Conservation (phyloP, 1,140 invertebrate species). For the Aphis craccivora region DNA sequence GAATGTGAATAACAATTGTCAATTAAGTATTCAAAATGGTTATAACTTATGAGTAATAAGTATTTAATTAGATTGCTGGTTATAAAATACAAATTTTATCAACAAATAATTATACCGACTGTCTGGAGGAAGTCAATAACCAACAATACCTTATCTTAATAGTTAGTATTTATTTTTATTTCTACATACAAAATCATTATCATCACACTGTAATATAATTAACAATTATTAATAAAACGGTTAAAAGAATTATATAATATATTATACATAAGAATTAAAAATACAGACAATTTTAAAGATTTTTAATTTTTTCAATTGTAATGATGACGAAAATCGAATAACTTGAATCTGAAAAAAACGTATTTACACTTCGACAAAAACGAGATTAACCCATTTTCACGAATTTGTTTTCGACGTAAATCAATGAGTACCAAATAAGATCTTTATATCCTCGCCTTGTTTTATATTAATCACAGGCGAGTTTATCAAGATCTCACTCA, state of each 20-base stretch:
- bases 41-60: neutral
- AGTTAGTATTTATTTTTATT: constrained; percentile 2
- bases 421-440: constrained; percentile 38
- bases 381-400: neutral
- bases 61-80: neutral
- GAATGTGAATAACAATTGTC: neutral
- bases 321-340: neutral
- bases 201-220: neutral
- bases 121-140: neutral
- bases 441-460: constrained; percentile 30
- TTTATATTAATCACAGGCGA: neutral
- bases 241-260: neutral
- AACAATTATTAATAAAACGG: neutral
- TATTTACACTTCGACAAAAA: neutral
- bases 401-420: neutral
- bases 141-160: constrained; percentile 15
- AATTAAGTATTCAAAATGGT: neutral
- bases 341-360: neutral
- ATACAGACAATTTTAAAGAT: neutral
- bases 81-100: neutral
- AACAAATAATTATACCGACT: neutral
- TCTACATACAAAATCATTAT: neutral
- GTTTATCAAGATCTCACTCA: constrained; percentile 47
- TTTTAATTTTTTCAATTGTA: neutral
- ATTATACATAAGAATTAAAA: neutral